Percentiles rank a stretch among this genome's conserved stretches.
These are phyloP conservation scores for Tauraco erythrolophus DNA, from an alignment of 2,113 vertebrate genomes.

Conservation along the genomic window DNA sequence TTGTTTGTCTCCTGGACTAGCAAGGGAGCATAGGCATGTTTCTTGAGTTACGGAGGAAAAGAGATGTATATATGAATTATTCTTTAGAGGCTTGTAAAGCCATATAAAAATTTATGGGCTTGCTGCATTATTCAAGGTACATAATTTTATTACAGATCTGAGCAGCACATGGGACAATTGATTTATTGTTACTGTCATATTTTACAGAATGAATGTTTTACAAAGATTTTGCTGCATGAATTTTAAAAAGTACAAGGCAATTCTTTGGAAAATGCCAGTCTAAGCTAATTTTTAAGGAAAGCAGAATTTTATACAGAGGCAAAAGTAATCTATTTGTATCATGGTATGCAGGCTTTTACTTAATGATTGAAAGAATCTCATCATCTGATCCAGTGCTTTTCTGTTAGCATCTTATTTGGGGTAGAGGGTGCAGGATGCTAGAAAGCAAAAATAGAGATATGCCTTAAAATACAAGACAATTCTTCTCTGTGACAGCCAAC, in stretches of 20 bases:
- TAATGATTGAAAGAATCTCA: not conserved
- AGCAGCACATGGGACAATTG: not conserved
- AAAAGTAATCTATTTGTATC: not conserved
- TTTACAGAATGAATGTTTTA: not conserved
- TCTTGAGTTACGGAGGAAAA: not conserved
- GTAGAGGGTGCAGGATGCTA: not conserved
- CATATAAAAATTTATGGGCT: not conserved
- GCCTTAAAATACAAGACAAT: not conserved
- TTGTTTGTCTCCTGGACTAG: not conserved
- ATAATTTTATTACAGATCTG: constrained; percentile 22
- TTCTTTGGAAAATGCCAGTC: not conserved
- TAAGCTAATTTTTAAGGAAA: not conserved
- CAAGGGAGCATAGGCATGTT: not conserved
- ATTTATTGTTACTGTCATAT: not conserved
- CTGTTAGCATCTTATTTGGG: not conserved
- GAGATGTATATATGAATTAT: not conserved
- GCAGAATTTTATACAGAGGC: not conserved
- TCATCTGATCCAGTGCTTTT: not conserved
- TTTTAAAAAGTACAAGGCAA: not conserved
- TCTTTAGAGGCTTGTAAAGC: not conserved
- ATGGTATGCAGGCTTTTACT: not conserved
- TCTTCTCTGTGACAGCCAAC: not conserved
- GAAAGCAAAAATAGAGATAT: not conserved
- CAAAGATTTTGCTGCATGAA: not conserved
- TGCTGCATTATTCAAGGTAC: constrained; percentile 31